Percentiles rank a stretch among this genome's conserved stretches.
phyloP scores from a whole-genome alignment of 2,888 invertebrate species.

The Polydesmus complanatus region DNA sequence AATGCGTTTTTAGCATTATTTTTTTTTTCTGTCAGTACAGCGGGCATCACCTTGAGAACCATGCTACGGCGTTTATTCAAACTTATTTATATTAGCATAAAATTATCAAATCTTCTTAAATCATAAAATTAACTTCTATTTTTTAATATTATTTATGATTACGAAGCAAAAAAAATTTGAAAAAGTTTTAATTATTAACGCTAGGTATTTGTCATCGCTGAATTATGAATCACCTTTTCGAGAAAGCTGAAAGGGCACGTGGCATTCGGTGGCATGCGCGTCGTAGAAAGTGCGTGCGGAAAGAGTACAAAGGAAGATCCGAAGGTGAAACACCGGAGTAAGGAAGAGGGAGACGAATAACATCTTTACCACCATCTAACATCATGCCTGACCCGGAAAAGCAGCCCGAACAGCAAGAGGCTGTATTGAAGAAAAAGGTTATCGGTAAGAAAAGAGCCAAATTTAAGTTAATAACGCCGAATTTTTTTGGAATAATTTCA shows the following conservation, averaged over 20 bases:
- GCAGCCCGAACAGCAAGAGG: constrained; percentile 40
- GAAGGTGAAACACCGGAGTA: constrained; percentile 38
- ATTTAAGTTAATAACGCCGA: too few species aligned
- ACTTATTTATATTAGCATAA: too few species aligned
- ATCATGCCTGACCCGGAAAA: constrained; percentile 94
- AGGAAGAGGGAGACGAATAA: constrained; percentile 34
- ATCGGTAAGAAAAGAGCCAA: constrained; percentile 66
- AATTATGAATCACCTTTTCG: too few species aligned
- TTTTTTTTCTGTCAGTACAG: too few species aligned
- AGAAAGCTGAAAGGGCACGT: background rate
- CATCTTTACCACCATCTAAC: constrained; percentile 43
- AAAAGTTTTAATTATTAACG: constrained; percentile 8
- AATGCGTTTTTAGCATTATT: too few species aligned
- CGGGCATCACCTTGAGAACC: too few species aligned
- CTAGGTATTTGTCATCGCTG: too few species aligned
- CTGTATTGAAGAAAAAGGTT: constrained; percentile 70
- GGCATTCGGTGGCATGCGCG: constrained; percentile 4
- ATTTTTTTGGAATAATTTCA: too few species aligned
- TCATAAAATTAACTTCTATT: too few species aligned
- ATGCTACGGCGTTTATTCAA: too few species aligned
- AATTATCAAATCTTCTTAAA: too few species aligned
- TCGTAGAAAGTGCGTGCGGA: constrained; percentile 29
- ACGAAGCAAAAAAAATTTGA: background rate
- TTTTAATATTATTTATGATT: too few species aligned
- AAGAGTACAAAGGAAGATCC: constrained; percentile 38